These are phyloP conservation scores for Dissostichus mawsoni DNA, from an alignment of 2,113 vertebrate genomes.

Conservation along the genomic window DNA sequence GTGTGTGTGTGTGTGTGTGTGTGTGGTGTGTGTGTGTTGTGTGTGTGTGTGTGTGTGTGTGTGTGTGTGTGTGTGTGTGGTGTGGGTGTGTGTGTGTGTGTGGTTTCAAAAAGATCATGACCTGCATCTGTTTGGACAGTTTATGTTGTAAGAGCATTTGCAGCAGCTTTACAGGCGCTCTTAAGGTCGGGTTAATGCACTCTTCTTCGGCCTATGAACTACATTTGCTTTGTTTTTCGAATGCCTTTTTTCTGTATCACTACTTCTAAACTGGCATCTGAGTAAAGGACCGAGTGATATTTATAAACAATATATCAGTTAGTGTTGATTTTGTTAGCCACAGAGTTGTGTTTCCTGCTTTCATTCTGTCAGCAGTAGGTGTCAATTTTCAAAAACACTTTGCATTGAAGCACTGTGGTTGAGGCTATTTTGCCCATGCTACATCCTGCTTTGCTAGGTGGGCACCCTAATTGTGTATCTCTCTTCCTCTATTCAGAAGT, in stretches of 20 bases:
- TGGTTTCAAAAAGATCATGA: conserved; percentile 40
- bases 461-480: background rate
- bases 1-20: no score
- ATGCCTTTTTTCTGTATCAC: background rate
- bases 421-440: conserved; percentile 2
- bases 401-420: conserved; percentile 18
- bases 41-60: conserved; percentile 4
- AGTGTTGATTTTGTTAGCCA: conserved; percentile 34
- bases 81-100: background rate
- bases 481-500: no score
- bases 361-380: background rate
- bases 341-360: conserved; percentile 34
- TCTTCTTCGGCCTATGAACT: background rate
- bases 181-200: no score
- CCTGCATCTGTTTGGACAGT: conserved; percentile 35
- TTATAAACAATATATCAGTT: conserved; percentile 1
- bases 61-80: conserved; percentile 50
- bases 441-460: conserved; percentile 29
- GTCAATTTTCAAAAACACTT: conserved; percentile 13
- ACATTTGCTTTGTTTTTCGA: background rate
- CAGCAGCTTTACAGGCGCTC: background rate
- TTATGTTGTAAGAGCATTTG: conserved; percentile 16
- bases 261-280: background rate
- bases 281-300: background rate
- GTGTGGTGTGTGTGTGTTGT: no score